Evolutionary conservation across 2,113 vertebrate species (phyloP), one percentile per base, ranked within the genome.

Genomic region (Anoplopoma fimbria): DNA sequence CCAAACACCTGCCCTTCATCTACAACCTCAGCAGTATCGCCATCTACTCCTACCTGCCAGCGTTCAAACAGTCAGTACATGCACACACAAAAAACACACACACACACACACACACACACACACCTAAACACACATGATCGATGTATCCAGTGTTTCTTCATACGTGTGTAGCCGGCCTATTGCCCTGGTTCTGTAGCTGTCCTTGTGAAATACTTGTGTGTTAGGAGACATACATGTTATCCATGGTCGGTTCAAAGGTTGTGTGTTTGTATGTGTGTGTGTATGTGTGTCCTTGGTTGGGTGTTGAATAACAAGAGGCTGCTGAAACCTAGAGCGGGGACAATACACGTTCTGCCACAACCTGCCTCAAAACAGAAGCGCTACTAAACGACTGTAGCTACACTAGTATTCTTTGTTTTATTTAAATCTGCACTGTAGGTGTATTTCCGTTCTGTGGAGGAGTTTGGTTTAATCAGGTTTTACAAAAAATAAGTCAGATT

Each of bases 1-100:
- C 95, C 86, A 99, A 99, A 90, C 98, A 99, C 87, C 96, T 99
- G 75, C 98, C 98, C 1, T 99, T 99, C 94, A 96, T 99, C 93
- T 99, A 99, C 95, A 99, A 99, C 89, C 94, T 99, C 92, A 99
- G 98, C 95, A 99, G 97, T 82, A 93, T 97, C 75, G 96, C 97
- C 74, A 95, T 99, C 93, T 99, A 99, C 93, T 98, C 98, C 89
- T 99, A 99, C 91, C 95, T 99, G 87, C 98, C 98, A 68, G 98
- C 98, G 69, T 99, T 99, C 92, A 99, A 97, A 96, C 95, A 95
- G 98, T 99, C 90, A 97, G 98, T 97, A 40, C 27, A 36, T 36
- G 47, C 33, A 36, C 31, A n/a, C 19, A 1, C 19, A n/a, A 21
- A 76, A 69, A 61, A 36, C 31, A n/a, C 19, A 1, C 19, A n/a